Conservation (phyloP, 1,140 invertebrate genomes). For the Anagrus nilaparvatae region DNA sequence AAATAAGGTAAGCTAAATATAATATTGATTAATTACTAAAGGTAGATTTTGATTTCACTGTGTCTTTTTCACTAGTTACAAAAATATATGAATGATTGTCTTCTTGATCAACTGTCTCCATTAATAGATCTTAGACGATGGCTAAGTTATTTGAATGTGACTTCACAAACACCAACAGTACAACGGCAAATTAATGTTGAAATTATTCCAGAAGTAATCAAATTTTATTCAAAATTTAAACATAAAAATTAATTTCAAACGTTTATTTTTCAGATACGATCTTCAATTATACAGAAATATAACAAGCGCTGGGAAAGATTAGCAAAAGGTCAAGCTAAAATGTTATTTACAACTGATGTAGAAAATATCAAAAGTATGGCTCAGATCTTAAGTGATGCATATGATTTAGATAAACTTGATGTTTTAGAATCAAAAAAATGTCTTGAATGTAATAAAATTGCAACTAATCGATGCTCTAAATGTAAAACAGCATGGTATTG, state of each 20-base stretch:
- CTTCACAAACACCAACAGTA: conserved; percentile 23
- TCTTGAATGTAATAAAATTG: conserved; percentile 32
- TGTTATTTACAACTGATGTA: conserved; percentile 42
- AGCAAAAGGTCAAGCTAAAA: conserved; percentile 43
- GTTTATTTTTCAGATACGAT: conserved; percentile 36
- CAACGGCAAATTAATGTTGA: conserved; percentile 44
- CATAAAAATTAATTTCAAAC: neutral
- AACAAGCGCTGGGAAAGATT: conserved; percentile 47
- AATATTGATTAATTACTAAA: neutral
- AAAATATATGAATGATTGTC: conserved; percentile 47
- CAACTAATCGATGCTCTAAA: conserved; percentile 41
- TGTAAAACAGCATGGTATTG: conserved; percentile 45
- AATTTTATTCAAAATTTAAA: conserved; percentile 1
- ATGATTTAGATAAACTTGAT: conserved; percentile 41
- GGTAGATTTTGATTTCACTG: no score
- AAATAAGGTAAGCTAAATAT: conserved; percentile 41
- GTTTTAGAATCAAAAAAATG: conserved; percentile 33
- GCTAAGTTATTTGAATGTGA: conserved; percentile 44
- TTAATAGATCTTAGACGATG: conserved; percentile 62
- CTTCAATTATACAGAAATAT: conserved; percentile 38
- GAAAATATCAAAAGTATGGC: conserved; percentile 43
- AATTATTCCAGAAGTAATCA: conserved; percentile 43
- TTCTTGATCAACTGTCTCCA: conserved; percentile 67
- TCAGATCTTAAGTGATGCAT: conserved; percentile 37
- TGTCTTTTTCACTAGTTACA: conserved; percentile 41